phyloP scores from a whole-genome alignment of 2,113 vertebrate genomes.

The Chloebia gouldiae region DNA sequence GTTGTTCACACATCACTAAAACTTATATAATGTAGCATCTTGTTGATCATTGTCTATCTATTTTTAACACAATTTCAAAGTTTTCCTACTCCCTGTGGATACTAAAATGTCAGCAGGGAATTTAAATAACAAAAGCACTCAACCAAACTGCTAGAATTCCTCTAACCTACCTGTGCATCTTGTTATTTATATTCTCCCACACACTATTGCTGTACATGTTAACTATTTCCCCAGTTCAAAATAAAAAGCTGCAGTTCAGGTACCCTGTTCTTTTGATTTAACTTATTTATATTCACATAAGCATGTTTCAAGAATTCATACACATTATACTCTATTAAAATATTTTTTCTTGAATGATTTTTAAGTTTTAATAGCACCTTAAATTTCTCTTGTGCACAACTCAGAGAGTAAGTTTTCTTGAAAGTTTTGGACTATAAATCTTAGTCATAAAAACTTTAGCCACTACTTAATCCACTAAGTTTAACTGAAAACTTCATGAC shows the following conservation, averaged over 20 bases:
- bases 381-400: neutral
- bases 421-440: neutral
- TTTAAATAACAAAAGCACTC: neutral
- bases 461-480: neutral
- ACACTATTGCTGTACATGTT: neutral
- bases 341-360: neutral
- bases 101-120: neutral
- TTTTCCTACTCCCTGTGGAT: neutral
- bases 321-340: neutral
- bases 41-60: neutral
- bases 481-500: neutral
- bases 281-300: neutral
- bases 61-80: conserved; percentile 2
- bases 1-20: neutral
- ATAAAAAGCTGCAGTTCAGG: neutral
- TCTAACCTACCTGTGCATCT: neutral
- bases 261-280: neutral
- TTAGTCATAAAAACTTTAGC: neutral
- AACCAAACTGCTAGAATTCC: neutral
- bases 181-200: neutral
- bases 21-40: neutral
- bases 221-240: neutral
- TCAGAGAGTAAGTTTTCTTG: neutral
- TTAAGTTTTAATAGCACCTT: neutral
- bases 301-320: neutral